Base-by-base conservation (phyloP, 2,113 vertebrate species). In the Eolophus roseicapilla region DNA sequence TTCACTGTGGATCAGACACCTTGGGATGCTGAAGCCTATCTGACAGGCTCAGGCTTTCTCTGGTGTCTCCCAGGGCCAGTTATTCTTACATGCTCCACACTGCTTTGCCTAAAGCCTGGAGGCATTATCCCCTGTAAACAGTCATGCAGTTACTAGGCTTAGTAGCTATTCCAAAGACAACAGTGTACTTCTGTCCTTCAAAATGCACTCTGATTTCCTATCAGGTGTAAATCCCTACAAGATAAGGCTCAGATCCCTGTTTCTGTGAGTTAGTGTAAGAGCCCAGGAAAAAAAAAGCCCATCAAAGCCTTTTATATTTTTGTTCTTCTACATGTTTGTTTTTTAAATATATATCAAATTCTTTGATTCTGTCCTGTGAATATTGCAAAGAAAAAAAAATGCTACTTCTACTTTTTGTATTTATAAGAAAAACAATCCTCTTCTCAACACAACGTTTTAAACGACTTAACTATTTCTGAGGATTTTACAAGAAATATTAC, bases 141-240 rank as follows among this genome's bases (percentile, higher is more conserved):
- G 82, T 41, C 90, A 71, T 17, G 75, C 78, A 74, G 78, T 76
- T 81, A 60, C 60, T 49, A 57, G 18, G 41, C 77, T 93, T 93
- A 90, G 78, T 65, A 92, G 60, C 73, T 31, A 43, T 74, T 89
- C 93, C 91, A 95, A 97, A 96, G 82, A 91, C 80, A 92, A 93
- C 76, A 95, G 78, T 33, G 16, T 67, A 87, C 74, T 85, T 67
- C 59, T 69, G 60, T 35, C 79, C 71, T 80, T 90, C 75, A 60
- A 52, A 95, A 62, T 4, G 7, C 64, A 62, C 55, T 64, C 43
- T 67, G 69, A 46, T 78, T 94, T 82, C 52, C 57, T 85, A 96
- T 91, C 94, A 96, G 89, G 92, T 91, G 87, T 83, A 96, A 96
- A 96, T 81, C 75, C 86, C 68, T 78, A 20, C 37, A 74, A 93